These are phyloP conservation scores for Pterophyllum scalare DNA, from an alignment of 2,113 vertebrate genomes.

Conservation along the genomic window DNA sequence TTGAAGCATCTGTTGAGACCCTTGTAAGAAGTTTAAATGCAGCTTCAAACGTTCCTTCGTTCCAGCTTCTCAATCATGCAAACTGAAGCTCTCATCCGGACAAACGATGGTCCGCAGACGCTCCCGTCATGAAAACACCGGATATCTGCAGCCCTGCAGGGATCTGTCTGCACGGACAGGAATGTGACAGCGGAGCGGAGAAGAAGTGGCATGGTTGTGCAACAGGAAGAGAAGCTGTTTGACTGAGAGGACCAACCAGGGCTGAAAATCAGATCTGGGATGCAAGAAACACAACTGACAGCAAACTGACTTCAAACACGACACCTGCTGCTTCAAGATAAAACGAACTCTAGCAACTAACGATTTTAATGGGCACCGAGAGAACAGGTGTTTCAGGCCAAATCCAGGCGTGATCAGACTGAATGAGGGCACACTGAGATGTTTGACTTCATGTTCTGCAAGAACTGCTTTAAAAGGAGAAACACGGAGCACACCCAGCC, in stretches of 20 bases:
- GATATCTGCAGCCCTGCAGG: neutral
- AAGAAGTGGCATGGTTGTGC: neutral
- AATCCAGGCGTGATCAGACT: too few species aligned
- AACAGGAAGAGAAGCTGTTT: neutral
- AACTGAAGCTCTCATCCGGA: neutral
- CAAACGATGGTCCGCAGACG: accelerated
- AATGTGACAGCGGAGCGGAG: neutral
- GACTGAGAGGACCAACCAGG: neutral
- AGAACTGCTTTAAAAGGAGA: neutral
- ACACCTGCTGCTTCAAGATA: neutral
- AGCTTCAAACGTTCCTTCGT: neutral
- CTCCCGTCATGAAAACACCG: neutral
- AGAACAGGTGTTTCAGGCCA: neutral
- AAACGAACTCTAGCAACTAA: neutral
- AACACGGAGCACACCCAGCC: neutral
- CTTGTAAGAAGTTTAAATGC: neutral
- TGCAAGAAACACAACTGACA: neutral
- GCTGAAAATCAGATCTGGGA: neutral
- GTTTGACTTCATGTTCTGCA: neutral
- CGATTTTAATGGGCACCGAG: neutral
- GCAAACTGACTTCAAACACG: neutral
- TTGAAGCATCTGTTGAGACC: neutral
- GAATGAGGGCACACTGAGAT: too few species aligned
- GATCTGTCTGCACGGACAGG: neutral
- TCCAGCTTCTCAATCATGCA: neutral